phyloP scores from a whole-genome alignment of 2,113 vertebrate species.

The Oriolus oriolus region DNA sequence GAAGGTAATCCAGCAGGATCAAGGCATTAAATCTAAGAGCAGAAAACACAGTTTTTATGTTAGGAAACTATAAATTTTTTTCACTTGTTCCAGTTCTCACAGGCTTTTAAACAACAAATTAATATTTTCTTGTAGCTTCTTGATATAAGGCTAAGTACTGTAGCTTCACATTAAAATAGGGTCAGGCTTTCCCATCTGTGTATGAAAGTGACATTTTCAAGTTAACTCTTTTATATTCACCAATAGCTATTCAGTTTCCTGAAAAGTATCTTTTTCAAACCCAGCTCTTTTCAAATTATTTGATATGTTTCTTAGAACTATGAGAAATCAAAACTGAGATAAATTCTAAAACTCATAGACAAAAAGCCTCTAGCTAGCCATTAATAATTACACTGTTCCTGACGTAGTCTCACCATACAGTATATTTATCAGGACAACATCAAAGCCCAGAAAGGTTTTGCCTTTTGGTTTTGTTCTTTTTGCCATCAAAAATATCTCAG shows the following conservation, averaged over 20 bases:
- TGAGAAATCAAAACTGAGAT: not conserved
- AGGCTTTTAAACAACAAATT: not conserved
- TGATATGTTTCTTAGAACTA: not conserved
- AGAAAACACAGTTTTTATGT: not conserved
- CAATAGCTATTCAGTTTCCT: not conserved
- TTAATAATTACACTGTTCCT: not conserved
- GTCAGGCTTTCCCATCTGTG: not conserved
- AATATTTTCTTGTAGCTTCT: not conserved
- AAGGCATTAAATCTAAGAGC: not conserved
- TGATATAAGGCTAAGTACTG: not conserved
- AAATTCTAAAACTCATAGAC: not conserved
- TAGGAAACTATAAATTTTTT: not conserved
- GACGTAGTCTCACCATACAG: not conserved
- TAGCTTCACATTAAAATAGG: not conserved
- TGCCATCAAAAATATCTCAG: not conserved
- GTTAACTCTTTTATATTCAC: not conserved
- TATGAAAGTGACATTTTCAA: not conserved
- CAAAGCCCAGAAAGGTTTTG: not conserved
- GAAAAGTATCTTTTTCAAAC: not conserved
- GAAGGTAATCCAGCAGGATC: not conserved
- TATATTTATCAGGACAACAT: not conserved
- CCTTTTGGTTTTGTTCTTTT: not conserved
- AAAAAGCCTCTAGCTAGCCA: not conserved
- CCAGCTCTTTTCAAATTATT: not conserved
- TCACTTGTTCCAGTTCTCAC: not conserved